These are phyloP conservation scores for Myripristis jacobus DNA, from an alignment of 2,797 vertebrate genomes.

Conservation along the genomic window DNA sequence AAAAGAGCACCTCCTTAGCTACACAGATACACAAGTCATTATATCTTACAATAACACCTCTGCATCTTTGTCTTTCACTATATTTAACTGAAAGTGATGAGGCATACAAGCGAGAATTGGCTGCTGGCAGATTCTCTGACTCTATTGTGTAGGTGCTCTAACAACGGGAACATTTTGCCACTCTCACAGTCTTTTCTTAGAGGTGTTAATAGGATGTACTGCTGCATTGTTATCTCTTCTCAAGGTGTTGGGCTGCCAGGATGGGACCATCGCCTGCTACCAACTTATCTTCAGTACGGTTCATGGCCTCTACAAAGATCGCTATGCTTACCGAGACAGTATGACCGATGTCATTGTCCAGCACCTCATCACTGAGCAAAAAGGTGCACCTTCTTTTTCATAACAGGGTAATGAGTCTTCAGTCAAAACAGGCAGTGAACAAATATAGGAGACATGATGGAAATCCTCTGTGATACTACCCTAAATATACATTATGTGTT, in stretches of 20 bases:
- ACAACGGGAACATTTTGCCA: conserved; percentile 77
- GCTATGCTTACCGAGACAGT: conserved; percentile 95
- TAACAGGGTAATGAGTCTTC: conserved; percentile 12
- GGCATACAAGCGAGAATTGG: conserved; percentile 50
- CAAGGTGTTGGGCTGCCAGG: conserved; percentile 97
- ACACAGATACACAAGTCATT: conserved; percentile 42
- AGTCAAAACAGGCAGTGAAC: background rate
- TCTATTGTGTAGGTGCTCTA: conserved; percentile 61
- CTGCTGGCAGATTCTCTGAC: conserved; percentile 63
- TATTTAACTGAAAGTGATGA: conserved; percentile 66
- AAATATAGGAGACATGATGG: background rate
- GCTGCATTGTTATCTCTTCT: conserved; percentile 75
- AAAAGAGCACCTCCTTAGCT: conserved; percentile 15
- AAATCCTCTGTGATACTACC: background rate
- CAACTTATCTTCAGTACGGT: conserved; percentile 98
- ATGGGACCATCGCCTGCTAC: conserved; percentile 96
- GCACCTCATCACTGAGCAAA: conserved; percentile 97
- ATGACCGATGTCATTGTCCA: conserved; percentile 99
- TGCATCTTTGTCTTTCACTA: conserved; percentile 50
- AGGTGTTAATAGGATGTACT: conserved; percentile 81
- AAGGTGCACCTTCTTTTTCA: conserved; percentile 82
- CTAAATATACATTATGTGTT: background rate
- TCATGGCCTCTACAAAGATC: conserved; percentile 97
- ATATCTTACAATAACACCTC: conserved; percentile 60
- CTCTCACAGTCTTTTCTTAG: conserved; percentile 78